A percentile compares a stretch with the other conserved stretches of the same genome.
Conservation (phyloP, 2,797 vertebrate species). For the Notamacropus eugenii region DNA sequence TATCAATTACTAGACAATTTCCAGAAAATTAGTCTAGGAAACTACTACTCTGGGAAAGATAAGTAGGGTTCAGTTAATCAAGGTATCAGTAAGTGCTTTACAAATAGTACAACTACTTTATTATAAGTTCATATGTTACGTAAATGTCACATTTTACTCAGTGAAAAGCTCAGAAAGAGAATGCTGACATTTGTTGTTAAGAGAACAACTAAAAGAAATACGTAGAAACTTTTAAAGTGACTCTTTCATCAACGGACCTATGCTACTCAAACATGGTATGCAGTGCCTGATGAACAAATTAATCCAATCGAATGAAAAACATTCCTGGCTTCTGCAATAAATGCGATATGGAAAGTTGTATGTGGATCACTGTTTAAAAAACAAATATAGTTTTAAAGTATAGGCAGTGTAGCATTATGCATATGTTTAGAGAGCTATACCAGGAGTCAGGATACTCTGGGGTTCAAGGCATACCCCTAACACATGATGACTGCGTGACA, state of each 20-base stretch:
- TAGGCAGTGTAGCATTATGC: neutral
- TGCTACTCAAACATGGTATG: neutral
- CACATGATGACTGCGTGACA: neutral
- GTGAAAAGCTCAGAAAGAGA: neutral
- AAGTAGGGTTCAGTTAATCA: neutral
- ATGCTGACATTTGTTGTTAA: neutral
- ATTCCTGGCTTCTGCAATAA: neutral
- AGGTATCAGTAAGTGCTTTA: neutral
- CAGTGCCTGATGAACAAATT: neutral
- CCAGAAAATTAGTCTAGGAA: neutral
- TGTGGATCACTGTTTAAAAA: neutral
- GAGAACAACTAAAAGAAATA: neutral
- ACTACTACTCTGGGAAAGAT: neutral
- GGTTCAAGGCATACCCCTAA: neutral
- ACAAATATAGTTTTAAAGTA: neutral
- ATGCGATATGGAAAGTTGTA: neutral
- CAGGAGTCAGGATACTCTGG: neutral
- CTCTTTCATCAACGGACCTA: neutral
- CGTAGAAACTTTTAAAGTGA: neutral
- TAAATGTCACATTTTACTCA: neutral
- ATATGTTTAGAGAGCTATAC: neutral
- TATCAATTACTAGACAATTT: neutral
- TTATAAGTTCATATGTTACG: neutral
- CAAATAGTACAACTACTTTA: neutral
- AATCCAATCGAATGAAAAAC: neutral